Evolutionary conservation across 2,797 vertebrate genomes (phyloP).

Genomic region (Psittacula echo): DNA sequence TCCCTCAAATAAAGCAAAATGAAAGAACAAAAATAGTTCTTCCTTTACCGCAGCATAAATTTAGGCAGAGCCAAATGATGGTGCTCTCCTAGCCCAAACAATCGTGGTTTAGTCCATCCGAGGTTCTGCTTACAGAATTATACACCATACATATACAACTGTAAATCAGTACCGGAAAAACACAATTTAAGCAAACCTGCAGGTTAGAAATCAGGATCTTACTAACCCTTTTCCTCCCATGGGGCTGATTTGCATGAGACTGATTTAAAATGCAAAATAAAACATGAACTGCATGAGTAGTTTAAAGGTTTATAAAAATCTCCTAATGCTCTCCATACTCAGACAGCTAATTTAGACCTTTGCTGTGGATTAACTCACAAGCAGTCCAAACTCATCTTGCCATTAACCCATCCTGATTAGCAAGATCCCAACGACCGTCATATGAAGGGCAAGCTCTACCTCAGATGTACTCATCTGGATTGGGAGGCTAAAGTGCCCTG

Average conservation of each 20-base stretch:
- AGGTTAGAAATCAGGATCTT: conserved; percentile 52
- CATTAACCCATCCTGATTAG: conserved; percentile 53
- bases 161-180: neutral
- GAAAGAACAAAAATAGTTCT: neutral
- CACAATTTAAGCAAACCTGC: conserved; percentile 13
- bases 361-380: conserved; percentile 54
- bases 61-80: rapidly evolving
- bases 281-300: conserved; percentile 9
- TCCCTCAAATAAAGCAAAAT: neutral
- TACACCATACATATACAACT: neutral
- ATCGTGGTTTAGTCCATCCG: neutral
- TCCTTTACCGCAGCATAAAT: neutral
- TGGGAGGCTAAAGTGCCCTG: neutral
- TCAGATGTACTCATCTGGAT: conserved; percentile 32
- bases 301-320: conserved; percentile 65
- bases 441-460: neutral
- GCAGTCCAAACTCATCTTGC: conserved; percentile 12
- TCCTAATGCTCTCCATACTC: conserved; percentile 47
- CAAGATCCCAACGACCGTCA: neutral
- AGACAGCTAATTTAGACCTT: conserved; percentile 65
- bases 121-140: neutral
- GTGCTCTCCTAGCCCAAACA: neutral
- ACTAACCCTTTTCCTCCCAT: conserved; percentile 18
- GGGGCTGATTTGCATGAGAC: conserved; percentile 59
- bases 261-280: conserved; percentile 68